Conservation (phyloP, 2,797 vertebrate species). For the Ficedula albicollis region DNA sequence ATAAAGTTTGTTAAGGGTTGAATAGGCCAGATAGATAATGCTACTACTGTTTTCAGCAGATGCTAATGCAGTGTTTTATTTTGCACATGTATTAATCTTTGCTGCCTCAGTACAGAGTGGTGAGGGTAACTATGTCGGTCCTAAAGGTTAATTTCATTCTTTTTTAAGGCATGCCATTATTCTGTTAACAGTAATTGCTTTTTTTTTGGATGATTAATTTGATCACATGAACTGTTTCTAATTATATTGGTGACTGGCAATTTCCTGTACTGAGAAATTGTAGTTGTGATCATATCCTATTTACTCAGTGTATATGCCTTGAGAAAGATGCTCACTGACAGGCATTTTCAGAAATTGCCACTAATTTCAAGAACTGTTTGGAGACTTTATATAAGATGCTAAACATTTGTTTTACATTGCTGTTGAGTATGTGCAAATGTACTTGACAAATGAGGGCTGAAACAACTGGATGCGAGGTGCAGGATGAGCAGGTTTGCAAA, state of each 20-base stretch:
- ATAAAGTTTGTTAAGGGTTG: slow-evolving; percentile 52
- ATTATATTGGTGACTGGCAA: slow-evolving; percentile 58
- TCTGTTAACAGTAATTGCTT: slow-evolving; percentile 65
- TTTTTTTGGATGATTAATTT: slow-evolving; percentile 68
- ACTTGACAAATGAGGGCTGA: neutral
- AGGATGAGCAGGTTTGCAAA: neutral
- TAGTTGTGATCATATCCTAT: slow-evolving; percentile 45
- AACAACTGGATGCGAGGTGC: neutral
- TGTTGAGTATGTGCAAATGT: neutral
- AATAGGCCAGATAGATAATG: slow-evolving; percentile 49
- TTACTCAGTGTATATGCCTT: neutral
- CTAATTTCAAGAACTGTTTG: neutral
- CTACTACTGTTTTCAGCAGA: slow-evolving; percentile 55
- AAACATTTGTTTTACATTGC: neutral
- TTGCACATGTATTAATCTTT: slow-evolving; percentile 59
- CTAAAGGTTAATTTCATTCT: slow-evolving; percentile 68
- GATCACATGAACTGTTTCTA: slow-evolving; percentile 61
- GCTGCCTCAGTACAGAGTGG: slow-evolving; percentile 23
- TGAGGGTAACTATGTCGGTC: slow-evolving; percentile 14
- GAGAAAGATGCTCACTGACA: neutral
- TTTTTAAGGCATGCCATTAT: slow-evolving; percentile 62
- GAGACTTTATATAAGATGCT: neutral
- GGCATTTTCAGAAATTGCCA: neutral
- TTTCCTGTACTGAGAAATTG: slow-evolving; percentile 50
- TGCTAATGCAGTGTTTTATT: slow-evolving; percentile 39